A percentile compares a stretch with the other conserved stretches of the same genome.
Evolutionary conservation across 1,140 invertebrate species (phyloP).

Genomic region (Drosophila melanica): DNA sequence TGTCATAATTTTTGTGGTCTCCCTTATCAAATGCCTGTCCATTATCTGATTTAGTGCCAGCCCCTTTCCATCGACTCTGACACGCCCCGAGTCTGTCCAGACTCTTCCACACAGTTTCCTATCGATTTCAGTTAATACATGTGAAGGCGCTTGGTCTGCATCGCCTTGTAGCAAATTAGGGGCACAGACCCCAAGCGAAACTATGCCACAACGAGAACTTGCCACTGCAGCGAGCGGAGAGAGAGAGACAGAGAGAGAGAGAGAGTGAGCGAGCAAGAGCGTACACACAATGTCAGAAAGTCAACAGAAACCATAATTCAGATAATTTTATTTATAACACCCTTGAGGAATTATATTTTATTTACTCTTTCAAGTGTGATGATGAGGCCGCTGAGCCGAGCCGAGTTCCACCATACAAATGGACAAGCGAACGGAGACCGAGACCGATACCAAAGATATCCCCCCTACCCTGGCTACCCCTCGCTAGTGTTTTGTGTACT

Average conservation of each 20-base stretch:
- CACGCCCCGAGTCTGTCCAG: slow-evolving; percentile 17
- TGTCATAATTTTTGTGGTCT: slow-evolving; percentile 33
- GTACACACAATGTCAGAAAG: slow-evolving; percentile 58
- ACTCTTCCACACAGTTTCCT: slow-evolving; percentile 16
- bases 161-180: slow-evolving; percentile 63
- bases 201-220: slow-evolving; percentile 58
- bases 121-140: slow-evolving; percentile 50
- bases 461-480: not conserved
- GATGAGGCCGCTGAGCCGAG: slow-evolving; percentile 63
- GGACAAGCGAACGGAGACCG: slow-evolving; percentile 25
- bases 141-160: slow-evolving; percentile 32
- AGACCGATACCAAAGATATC: slow-evolving; percentile 36
- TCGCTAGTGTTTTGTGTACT: slow-evolving; percentile 17
- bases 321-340: slow-evolving; percentile 84
- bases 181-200: slow-evolving; percentile 62
- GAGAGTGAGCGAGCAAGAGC: not conserved
- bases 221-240: not conserved
- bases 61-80: slow-evolving; percentile 11
- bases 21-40: slow-evolving; percentile 35
- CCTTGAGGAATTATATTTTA: slow-evolving; percentile 83
- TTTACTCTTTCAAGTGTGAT: slow-evolving; percentile 83
- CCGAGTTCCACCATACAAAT: slow-evolving; percentile 23
- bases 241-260: not conserved
- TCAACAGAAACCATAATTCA: slow-evolving; percentile 82
- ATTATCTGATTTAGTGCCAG: slow-evolving; percentile 42